Base-by-base conservation (phyloP, 2,113 vertebrate species). In the Prunella himalayana region DNA sequence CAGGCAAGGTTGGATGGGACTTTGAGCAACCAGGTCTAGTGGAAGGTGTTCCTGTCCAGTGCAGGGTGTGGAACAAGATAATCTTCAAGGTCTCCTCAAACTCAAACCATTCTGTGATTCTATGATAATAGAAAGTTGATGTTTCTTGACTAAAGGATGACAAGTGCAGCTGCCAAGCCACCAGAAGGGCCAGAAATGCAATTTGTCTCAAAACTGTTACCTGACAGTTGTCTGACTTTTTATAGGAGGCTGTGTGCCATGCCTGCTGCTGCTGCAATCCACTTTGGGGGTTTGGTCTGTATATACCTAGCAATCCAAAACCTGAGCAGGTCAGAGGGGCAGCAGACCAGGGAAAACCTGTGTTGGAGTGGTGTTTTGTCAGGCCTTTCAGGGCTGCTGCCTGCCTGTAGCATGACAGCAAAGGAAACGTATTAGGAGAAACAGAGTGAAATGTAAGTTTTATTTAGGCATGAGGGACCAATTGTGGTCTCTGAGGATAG, bases 351-450 rank as follows among this genome's bases (percentile, higher is more conserved):
- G 41, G 41, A 76, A 88, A 86, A 41, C 19, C 24, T 53, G 16
- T 51, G 15, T 20, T 56, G 49, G 44, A 9, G 5, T 2, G 3
- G 4, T n/a, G 17, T 60, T 91, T 49, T 19, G 5, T 7, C 33
- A 73, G 54, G 54, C 33, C 22, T 28, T 77, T 16, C 1, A 4
- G 47, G 24, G 14, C 27, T 78, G 33, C 41, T 6, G 1, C 13
- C 4, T 20, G 16, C 61, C 59, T 2, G 0, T 22, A 54, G 60
- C 6, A 1, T 19, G 42, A 39, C 25, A 59, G 23, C 0, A 1
- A 59, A 47, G 27, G 45, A 66, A 69, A 35, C 0, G 0, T 24
- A 9, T 44, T n/a, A 28, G 25, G 51, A 82, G 18, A 72, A 83
- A 65, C 7, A 25, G 28, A 25, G 28, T 18, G 23, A 65, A 65